phyloP scores from a whole-genome alignment of 2,113 vertebrate genomes.

The Syrrhaptes paradoxus region DNA sequence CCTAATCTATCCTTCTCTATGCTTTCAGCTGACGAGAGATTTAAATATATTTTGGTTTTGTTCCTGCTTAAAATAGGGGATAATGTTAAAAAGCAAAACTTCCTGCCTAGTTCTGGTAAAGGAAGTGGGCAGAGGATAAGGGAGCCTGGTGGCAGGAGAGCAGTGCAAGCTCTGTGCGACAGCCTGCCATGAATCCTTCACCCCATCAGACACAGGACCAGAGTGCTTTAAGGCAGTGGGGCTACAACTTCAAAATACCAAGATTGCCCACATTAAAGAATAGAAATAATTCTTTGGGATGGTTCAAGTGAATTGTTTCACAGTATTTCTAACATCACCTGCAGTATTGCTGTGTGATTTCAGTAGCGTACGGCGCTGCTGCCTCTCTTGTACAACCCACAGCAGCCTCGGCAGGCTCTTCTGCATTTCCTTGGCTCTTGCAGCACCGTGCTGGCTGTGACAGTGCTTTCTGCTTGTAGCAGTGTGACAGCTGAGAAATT shows the following conservation, averaged over 20 bases:
- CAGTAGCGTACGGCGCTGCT: background rate
- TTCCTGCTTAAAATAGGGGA: slow-evolving; percentile 10
- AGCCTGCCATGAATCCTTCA: background rate
- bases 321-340: background rate
- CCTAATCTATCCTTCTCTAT: background rate
- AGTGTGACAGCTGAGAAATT: slow-evolving; percentile 22
- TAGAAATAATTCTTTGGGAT: background rate
- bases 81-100: slow-evolving; percentile 32
- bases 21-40: background rate
- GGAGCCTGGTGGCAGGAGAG: background rate
- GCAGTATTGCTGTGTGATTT: background rate
- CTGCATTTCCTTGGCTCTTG: background rate
- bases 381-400: background rate
- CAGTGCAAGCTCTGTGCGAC: background rate
- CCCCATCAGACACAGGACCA: rapidly evolving
- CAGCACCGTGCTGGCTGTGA: background rate
- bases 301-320: background rate
- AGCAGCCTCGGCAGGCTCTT: background rate
- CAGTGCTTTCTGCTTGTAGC: background rate
- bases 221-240: background rate
- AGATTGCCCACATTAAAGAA: background rate
- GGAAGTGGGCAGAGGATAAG: slow-evolving; percentile 25
- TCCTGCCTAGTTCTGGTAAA: slow-evolving; percentile 7
- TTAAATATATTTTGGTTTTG: background rate
- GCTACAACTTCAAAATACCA: background rate